Conservation (phyloP, 2,797 vertebrate species). For the Champsocephalus esox region DNA sequence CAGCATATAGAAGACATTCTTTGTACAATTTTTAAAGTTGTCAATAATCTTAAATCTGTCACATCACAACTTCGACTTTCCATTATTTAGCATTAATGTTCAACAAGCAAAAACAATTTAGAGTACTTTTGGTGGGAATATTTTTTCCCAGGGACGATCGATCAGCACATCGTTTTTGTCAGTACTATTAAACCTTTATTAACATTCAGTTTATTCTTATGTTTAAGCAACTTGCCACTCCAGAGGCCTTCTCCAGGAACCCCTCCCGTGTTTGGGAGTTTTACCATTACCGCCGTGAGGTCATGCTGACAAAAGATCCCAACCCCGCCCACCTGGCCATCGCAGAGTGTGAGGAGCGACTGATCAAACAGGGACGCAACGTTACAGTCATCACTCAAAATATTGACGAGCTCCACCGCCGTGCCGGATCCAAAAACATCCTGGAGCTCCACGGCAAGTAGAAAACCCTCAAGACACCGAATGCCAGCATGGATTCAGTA, state of each 20-base stretch:
- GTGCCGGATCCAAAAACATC: slow-evolving; percentile 91
- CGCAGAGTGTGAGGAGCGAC: slow-evolving; percentile 90
- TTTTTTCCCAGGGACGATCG: no score
- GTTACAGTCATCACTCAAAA: slow-evolving; percentile 95
- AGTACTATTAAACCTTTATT: neutral
- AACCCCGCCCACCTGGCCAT: slow-evolving; percentile 92
- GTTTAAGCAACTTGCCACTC: slow-evolving; percentile 89
- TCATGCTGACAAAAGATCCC: slow-evolving; percentile 90
- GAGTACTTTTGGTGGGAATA: no score
- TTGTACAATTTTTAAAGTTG: neutral
- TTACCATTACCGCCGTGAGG: slow-evolving; percentile 94
- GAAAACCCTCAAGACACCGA: neutral
- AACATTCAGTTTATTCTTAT: neutral
- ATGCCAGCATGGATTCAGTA: neutral
- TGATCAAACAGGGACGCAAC: slow-evolving; percentile 88
- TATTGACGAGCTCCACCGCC: slow-evolving; percentile 94
- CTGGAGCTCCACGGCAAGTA: slow-evolving; percentile 92
- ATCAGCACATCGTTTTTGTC: neutral
- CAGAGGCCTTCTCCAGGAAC: slow-evolving; percentile 90
- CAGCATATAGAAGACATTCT: neutral
- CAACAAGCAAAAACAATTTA: no score
- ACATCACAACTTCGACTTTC: no score
- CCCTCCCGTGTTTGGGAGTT: slow-evolving; percentile 97
- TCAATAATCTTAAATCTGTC: neutral
- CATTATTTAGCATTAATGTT: neutral